phyloP scores from a whole-genome alignment of 2,797 vertebrate species.

The Alcedo quadribrachys region DNA sequence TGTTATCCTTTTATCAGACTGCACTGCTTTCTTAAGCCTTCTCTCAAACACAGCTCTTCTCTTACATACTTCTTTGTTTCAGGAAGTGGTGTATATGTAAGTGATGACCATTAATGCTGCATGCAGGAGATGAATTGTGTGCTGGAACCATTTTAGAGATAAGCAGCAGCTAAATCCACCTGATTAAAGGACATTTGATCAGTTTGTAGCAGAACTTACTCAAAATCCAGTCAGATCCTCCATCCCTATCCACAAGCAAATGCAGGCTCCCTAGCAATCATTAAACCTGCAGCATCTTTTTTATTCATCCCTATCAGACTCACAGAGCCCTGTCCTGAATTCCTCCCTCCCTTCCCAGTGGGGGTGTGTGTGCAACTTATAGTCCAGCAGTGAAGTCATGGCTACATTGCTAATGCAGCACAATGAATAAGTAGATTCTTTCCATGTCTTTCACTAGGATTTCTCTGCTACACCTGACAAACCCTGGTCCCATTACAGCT shows the following conservation, averaged over 20 bases:
- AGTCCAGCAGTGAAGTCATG: background rate
- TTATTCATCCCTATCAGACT: background rate
- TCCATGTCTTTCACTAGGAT: background rate
- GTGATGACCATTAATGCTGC: background rate
- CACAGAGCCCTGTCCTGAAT: background rate
- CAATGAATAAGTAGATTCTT: background rate
- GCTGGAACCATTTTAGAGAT: background rate
- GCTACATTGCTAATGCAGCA: background rate
- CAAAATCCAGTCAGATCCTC: conserved; percentile 38
- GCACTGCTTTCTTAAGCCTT: background rate
- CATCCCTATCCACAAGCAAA: conserved; percentile 4
- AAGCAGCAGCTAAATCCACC: background rate
- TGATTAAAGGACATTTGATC: background rate
- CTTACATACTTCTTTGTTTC: background rate
- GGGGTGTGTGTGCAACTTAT: background rate
- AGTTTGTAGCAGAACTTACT: conserved; percentile 13
- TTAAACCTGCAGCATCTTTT: conserved; percentile 34
- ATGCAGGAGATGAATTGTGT: background rate
- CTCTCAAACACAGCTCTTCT: background rate
- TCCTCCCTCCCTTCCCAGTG: background rate
- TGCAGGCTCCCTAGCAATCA: background rate
- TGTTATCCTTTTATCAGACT: background rate
- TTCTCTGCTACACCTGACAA: background rate
- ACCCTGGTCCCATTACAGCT: background rate
- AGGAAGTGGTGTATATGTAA: background rate